These are phyloP conservation scores for Harpagoxenus sublaevis DNA, from an alignment of 2,888 invertebrate species.

Conservation along the genomic window DNA sequence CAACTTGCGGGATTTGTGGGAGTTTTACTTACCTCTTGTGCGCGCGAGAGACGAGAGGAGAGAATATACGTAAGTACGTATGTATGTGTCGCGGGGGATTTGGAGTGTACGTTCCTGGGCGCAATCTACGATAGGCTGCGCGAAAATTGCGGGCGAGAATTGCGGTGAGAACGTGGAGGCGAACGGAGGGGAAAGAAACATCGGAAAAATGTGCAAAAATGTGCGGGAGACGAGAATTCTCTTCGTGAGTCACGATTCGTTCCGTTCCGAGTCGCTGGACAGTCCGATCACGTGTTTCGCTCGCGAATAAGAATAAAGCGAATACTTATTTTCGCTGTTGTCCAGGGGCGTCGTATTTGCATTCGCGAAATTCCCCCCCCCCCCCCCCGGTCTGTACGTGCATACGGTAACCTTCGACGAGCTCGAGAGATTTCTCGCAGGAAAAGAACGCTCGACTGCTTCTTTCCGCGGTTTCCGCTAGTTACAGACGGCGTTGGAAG, in stretches of 20 bases:
- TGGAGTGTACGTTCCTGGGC: conserved; percentile 13
- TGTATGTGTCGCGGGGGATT: conserved; percentile 8
- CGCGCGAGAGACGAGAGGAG: background rate
- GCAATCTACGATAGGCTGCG: conserved; percentile 48
- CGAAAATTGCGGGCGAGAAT: conserved; percentile 36
- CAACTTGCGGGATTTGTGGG: conserved; percentile 31
- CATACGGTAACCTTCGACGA: conserved; percentile 37
- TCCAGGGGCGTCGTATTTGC: conserved; percentile 18
- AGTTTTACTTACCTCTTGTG: conserved; percentile 35
- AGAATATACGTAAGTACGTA: background rate
- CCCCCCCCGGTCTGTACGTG: background rate
- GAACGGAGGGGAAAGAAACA: background rate
- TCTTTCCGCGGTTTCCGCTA: conserved; percentile 17
- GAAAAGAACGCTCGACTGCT: conserved; percentile 19
- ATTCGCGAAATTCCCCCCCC: background rate
- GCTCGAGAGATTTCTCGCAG: conserved; percentile 34
- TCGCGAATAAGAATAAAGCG: conserved; percentile 14
- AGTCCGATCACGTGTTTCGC: conserved; percentile 45
- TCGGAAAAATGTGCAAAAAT: background rate
- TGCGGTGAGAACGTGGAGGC: background rate
- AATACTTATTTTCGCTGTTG: conserved; percentile 15
- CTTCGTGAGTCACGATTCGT: background rate
- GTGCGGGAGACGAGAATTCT: background rate
- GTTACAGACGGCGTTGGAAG: conserved; percentile 18
- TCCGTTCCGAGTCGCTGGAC: conserved; percentile 15